Base-by-base conservation (phyloP, 2,113 vertebrate species). In the Austrofundulus limnaeus region DNA sequence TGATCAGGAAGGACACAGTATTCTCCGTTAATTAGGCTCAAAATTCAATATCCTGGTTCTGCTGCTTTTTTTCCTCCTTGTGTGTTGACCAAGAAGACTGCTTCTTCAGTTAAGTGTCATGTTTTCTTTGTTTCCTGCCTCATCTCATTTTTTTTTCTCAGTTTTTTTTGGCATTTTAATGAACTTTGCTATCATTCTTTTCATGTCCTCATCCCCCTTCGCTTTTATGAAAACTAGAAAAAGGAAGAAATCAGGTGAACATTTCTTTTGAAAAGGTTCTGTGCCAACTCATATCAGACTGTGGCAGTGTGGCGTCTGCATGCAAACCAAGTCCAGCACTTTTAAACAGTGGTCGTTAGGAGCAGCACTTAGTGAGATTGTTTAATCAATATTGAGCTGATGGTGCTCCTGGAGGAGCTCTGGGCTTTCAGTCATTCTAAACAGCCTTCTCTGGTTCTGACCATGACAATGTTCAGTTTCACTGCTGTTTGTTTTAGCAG, bases 1-100 rank as follows among this genome's bases (percentile, higher is more conserved):
- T 88, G 91, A 91, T 88, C 83, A 74, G 88, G 89, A 86, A 85
- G 84, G 89, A 85, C 90, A 81, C 81, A 43, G 46, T 65, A 70
- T 87, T 85, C 88, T 75, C 83, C 54, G 21, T 45, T 88, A 89
- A 92, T 90, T 85, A 78, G 75, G 57, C 49, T 66, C 67, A 74
- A 93, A 87, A 92, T 89, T 89, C 85, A 83, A 86, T 87, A 82
- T 83, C 65, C 77, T 52, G 74, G 66, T 80, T 75, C 23, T 25
- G 56, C 66, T 75, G 11, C 68, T 63, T 12, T 71, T 64, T 11
- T 58, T 20, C 20, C 62, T 37, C 56, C 55, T 72, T n/a, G 51
- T 12, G 21, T 55, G 71, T 80, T 78, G 84, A 77, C 85, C 76
- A 28, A 62, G 25, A 46, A 66, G 71, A 61, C 50, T 80, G 65